These are phyloP conservation scores for Gyrodactylus bullatarudis DNA, from an alignment of 1,140 invertebrate genomes.

Conservation along the genomic window DNA sequence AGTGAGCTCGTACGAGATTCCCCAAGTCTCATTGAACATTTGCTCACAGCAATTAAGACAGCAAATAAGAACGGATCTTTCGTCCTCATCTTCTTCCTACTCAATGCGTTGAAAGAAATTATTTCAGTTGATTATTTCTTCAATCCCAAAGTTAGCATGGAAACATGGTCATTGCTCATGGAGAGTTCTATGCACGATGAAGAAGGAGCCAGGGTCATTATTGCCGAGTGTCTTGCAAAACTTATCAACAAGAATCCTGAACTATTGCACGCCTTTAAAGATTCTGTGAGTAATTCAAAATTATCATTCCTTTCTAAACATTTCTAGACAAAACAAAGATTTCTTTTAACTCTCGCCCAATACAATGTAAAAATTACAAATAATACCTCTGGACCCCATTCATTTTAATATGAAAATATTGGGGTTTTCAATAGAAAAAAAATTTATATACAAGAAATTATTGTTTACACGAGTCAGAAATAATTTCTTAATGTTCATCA, in stretches of 20 bases:
- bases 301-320: too few relatives aligned
- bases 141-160: background rate
- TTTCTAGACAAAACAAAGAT: too few relatives aligned
- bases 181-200: slow-evolving; percentile 25
- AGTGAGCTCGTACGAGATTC: background rate
- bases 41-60: background rate
- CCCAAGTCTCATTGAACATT: background rate
- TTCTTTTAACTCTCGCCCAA: too few relatives aligned
- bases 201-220: slow-evolving; percentile 83
- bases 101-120: background rate
- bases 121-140: background rate
- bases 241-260: slow-evolving; percentile 62
- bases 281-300: too few relatives aligned
- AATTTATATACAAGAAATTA: too few relatives aligned
- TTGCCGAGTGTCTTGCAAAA: slow-evolving; percentile 86
- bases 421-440: too few relatives aligned
- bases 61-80: background rate
- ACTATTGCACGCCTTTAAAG: too few relatives aligned
- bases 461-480: too few relatives aligned
- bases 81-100: background rate
- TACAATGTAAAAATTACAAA: too few relatives aligned
- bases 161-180: background rate
- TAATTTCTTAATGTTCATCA: too few relatives aligned
- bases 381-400: too few relatives aligned
- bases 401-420: too few relatives aligned